A percentile compares a stretch with the other conserved stretches of the same genome.
These are phyloP conservation scores for Rhagophthalmus giganteus DNA, from an alignment of 2,888 invertebrate genomes.

Conservation along the genomic window DNA sequence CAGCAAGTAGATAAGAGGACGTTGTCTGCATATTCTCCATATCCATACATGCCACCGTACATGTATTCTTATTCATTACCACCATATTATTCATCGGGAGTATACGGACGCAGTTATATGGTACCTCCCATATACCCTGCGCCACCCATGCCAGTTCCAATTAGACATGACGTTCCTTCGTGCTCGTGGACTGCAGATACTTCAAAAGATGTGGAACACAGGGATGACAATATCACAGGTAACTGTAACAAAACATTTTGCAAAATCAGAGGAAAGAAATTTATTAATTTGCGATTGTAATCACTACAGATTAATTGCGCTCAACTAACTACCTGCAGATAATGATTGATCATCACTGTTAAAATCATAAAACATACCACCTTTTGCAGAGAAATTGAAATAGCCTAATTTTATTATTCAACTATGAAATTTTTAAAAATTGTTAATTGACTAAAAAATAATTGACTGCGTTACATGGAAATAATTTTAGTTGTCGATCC, in stretches of 20 bases:
- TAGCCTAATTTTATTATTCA: no score
- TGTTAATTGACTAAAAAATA: no score
- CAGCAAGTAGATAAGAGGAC: slow-evolving; percentile 37
- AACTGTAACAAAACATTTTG: background rate
- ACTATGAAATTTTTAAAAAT: no score
- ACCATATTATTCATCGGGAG: slow-evolving; percentile 44
- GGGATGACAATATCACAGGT: slow-evolving; percentile 65
- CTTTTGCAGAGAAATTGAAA: no score
- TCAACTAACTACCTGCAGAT: no score
- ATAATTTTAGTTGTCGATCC: no score
- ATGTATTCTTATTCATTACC: slow-evolving; percentile 50
- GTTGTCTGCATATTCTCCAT: slow-evolving; percentile 49
- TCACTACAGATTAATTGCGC: no score
- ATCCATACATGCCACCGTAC: slow-evolving; percentile 57
- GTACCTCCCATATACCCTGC: slow-evolving; percentile 46
- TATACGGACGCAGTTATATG: slow-evolving; percentile 44
- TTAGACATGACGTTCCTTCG: slow-evolving; percentile 56
- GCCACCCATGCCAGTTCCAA: slow-evolving; percentile 57
- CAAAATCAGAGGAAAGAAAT: no score
- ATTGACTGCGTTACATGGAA: no score
- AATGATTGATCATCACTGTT: no score
- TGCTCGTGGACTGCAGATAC: slow-evolving; percentile 61
- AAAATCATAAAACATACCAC: no score
- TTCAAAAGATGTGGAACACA: slow-evolving; percentile 58
- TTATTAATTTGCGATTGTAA: no score